Base-by-base conservation (phyloP, 2,888 invertebrate genomes). In the Margaritifera margaritifera region DNA sequence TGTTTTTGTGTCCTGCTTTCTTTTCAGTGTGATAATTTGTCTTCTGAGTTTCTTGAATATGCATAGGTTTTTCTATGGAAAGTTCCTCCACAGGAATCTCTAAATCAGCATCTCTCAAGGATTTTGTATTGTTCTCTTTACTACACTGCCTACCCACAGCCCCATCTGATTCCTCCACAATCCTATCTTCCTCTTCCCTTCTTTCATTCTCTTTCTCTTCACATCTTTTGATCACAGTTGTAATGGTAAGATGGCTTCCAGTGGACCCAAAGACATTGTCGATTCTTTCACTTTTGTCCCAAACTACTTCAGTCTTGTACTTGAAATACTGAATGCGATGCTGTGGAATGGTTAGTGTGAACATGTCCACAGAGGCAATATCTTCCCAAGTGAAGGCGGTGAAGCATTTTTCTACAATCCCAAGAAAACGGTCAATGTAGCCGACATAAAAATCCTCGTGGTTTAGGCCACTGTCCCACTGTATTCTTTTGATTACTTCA, bases 301-400 rank as follows among this genome's bases (percentile, higher is more conserved):
- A 91, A 6, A 91, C 89, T 66, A 86, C 89, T 19, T 84, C 73
- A 53, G 83, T 82, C 54, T 86, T 86, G 79, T 90, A 91, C 71
- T 90, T 91, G 79, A 91, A 91, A 77, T 91, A 91, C 74, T 90
- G 88, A 65, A 91, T 91, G 50, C 91, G 83, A 76, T 91, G 91
- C 72, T 90, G 89, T 0, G 91, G 91, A 20, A 91, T 86, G 1
- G 90, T 90, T 8, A 91, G 81, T 6, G 86, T 88, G 65, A 86
- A 84, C 55, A 89, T 86, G 67, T 90, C 90, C 15, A 89, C 90
- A 24, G 85, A 75, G 0, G 90, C 87, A 8, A 90, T 78, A 72
- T 91, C 90, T 65, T 90, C 90, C 91, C 91, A 91, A n/a, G 88
- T 88, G 71, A 91, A 90, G 4, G 84, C 84, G 3, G 81, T 78